phyloP scores from a whole-genome alignment of 2,888 invertebrate genomes.

The Dasysyrphus albostriatus region DNA sequence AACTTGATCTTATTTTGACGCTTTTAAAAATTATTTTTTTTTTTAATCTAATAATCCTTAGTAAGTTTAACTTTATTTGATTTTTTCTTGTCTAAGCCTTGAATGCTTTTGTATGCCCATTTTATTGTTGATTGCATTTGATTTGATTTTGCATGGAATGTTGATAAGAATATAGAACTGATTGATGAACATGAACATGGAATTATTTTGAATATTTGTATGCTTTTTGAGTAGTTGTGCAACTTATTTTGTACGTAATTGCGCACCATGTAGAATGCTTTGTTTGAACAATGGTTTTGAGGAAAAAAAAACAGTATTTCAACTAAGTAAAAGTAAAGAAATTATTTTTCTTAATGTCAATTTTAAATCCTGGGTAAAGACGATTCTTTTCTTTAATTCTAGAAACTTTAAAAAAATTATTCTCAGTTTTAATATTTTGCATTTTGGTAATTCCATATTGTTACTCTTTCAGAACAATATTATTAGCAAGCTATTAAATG shows the following conservation, averaged over 20 bases:
- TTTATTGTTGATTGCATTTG: conserved; percentile 1
- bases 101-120: conserved; percentile 13
- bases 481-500: no score
- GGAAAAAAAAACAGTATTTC: neutral
- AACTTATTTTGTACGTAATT: neutral
- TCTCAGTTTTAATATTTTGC: no score
- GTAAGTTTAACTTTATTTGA: neutral
- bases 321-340: no score
- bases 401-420: no score
- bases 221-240: neutral
- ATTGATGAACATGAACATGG: neutral
- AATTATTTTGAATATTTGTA: neutral
- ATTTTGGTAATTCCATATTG: no score
- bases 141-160: conserved; percentile 13
- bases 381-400: no score
- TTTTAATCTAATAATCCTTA: neutral
- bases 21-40: neutral
- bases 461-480: no score
- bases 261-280: conserved; percentile 2
- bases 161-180: neutral
- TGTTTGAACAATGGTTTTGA: conserved; percentile 10
- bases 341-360: no score
- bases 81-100: neutral
- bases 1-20: neutral
- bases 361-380: no score